A percentile compares a stretch with the other conserved stretches of the same genome.
Conservation (phyloP, 2,797 vertebrate species). For the Leptatherina wallacei region DNA sequence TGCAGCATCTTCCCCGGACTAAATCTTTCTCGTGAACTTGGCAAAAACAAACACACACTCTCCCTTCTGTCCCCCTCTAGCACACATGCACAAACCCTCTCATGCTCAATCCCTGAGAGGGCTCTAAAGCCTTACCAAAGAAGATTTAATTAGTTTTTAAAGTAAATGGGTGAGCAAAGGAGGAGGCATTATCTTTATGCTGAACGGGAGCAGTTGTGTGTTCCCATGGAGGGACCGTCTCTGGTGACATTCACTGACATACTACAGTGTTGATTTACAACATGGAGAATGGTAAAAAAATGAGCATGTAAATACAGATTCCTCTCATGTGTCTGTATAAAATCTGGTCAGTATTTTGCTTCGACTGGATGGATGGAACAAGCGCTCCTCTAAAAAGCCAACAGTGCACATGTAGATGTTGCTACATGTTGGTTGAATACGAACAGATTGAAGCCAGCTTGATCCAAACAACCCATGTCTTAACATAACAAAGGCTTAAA, state of each 20-base stretch:
- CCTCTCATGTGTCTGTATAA: constrained; percentile 33
- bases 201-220: constrained; percentile 37
- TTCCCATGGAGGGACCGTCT: constrained; percentile 39
- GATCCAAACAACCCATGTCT: no score
- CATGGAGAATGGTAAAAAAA: constrained; percentile 24
- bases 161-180: constrained; percentile 67
- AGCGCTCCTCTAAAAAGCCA: no score
- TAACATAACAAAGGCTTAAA: no score
- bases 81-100: constrained; percentile 23
- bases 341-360: neutral
- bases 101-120: constrained; percentile 45
- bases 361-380: no score
- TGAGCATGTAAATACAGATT: constrained; percentile 31
- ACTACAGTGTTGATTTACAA: constrained; percentile 63
- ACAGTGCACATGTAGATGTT: no score
- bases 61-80: constrained; percentile 9
- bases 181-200: constrained; percentile 64
- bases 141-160: constrained; percentile 76
- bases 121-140: constrained; percentile 63
- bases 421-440: no score
- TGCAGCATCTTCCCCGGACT: constrained; percentile 39
- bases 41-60: constrained; percentile 26
- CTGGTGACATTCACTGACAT: constrained; percentile 50
- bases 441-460: no score
- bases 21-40: constrained; percentile 32